These are phyloP conservation scores for Xestia c-nigrum DNA, from an alignment of 2,888 invertebrate species.

Conservation along the genomic window DNA sequence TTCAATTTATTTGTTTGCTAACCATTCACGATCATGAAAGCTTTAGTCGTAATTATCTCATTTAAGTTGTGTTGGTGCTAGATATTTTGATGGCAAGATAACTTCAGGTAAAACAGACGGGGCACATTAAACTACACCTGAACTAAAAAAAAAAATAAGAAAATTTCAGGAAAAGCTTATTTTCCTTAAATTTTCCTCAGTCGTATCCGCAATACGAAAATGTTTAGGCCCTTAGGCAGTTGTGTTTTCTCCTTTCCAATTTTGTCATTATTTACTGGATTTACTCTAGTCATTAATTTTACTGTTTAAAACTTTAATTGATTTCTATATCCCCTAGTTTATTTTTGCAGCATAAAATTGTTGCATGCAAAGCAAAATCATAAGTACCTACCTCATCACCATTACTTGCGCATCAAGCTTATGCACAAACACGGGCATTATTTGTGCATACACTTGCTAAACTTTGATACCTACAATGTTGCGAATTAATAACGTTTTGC, in stretches of 20 bases:
- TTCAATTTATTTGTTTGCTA: constrained; percentile 5
- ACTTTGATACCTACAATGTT: not conserved
- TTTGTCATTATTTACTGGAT: not conserved
- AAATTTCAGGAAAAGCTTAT: not conserved
- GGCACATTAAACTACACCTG: not conserved
- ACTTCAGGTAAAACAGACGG: not conserved
- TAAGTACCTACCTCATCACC: not conserved
- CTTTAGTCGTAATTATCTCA: not conserved
- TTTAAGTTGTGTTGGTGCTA: not conserved
- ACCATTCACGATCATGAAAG: not conserved
- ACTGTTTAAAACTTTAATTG: not conserved
- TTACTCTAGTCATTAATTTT: not conserved
- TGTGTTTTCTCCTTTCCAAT: not conserved
- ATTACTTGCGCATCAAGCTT: not conserved
- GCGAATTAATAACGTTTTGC: constrained; percentile 11
- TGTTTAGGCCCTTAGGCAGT: not conserved
- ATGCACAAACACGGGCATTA: constrained; percentile 1
- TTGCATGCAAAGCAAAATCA: not conserved
- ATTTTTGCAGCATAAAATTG: constrained; percentile 1
- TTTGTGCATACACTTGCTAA: not conserved
- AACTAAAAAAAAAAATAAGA: not conserved
- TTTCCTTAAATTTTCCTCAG: not conserved
- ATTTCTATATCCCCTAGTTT: not conserved
- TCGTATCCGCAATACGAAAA: not conserved
- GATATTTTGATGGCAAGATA: not conserved